phyloP scores from a whole-genome alignment of 2,113 vertebrate species.

The Cisticola juncidis region DNA sequence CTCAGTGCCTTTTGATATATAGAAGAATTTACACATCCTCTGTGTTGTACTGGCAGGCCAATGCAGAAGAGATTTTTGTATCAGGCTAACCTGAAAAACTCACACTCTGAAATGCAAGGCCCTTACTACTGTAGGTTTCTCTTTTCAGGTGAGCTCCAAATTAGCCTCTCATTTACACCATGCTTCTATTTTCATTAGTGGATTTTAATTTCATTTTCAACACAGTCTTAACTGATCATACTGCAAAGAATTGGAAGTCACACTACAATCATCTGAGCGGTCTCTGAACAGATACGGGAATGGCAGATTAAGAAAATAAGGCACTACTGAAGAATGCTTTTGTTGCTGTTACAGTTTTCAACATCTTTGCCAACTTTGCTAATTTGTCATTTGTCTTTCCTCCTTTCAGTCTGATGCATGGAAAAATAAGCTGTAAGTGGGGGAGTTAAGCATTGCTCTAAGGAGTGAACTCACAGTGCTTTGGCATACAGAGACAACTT shows the following conservation, averaged over 20 bases:
- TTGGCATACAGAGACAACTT: not conserved
- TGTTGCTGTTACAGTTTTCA: not conserved
- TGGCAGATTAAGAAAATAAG: not conserved
- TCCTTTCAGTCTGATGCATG: not conserved
- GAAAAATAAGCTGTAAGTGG: not conserved
- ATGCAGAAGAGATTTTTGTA: not conserved
- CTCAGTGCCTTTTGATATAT: not conserved
- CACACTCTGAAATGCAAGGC: not conserved
- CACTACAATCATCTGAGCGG: not conserved
- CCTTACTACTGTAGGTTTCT: not conserved
- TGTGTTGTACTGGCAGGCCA: not conserved
- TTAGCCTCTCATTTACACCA: not conserved
- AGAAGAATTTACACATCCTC: not conserved
- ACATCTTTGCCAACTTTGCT: not conserved
- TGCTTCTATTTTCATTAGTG: not conserved
- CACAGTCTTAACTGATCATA: not conserved
- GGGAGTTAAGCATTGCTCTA: not conserved
- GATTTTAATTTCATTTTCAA: not conserved
- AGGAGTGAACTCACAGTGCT: rapidly evolving
- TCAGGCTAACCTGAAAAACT: not conserved
- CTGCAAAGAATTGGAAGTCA: not conserved
- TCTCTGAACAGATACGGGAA: not conserved
- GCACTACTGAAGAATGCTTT: not conserved
- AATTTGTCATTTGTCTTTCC: not conserved
- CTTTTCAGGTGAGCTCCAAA: not conserved